phyloP scores from a whole-genome alignment of 2,888 invertebrate species.

The Rhamnusium bicolor region DNA sequence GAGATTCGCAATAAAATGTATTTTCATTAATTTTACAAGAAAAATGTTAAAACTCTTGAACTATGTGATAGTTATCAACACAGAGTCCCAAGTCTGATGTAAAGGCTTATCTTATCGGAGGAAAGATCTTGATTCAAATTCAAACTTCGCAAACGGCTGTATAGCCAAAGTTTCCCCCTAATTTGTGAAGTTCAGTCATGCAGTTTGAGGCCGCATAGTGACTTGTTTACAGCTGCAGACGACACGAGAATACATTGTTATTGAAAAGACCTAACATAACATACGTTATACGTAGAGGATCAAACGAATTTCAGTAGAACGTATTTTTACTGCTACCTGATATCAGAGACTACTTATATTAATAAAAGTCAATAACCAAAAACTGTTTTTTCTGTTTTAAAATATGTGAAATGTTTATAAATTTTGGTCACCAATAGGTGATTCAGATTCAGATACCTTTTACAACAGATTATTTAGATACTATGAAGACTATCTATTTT shows the following conservation, averaged over 20 bases:
- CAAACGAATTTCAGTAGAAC: not conserved
- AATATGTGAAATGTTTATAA: too few species aligned
- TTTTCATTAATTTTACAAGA: not conserved
- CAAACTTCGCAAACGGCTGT: slow-evolving; percentile 10
- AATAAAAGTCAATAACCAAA: too few species aligned
- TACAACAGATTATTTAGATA: too few species aligned
- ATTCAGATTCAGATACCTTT: too few species aligned
- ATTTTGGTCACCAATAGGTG: too few species aligned
- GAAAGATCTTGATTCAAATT: slow-evolving; percentile 13
- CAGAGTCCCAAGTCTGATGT: not conserved
- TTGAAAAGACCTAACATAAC: not conserved
- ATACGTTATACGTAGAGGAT: not conserved
- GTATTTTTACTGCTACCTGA: not conserved
- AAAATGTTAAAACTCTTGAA: not conserved
- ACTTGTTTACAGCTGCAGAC: slow-evolving; percentile 22
- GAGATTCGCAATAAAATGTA: not conserved
- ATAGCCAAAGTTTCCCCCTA: slow-evolving; percentile 20
- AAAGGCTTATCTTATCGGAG: slow-evolving; percentile 17
- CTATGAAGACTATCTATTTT: too few species aligned
- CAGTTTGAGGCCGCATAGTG: slow-evolving; percentile 1
- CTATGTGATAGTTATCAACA: not conserved
- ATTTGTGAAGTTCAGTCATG: slow-evolving; percentile 25
- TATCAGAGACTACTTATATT: not conserved
- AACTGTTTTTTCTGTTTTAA: too few species aligned
- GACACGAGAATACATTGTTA: not conserved